These are phyloP conservation scores for Thalassoma bifasciatum DNA, from an alignment of 2,113 vertebrate genomes.

Conservation along the genomic window DNA sequence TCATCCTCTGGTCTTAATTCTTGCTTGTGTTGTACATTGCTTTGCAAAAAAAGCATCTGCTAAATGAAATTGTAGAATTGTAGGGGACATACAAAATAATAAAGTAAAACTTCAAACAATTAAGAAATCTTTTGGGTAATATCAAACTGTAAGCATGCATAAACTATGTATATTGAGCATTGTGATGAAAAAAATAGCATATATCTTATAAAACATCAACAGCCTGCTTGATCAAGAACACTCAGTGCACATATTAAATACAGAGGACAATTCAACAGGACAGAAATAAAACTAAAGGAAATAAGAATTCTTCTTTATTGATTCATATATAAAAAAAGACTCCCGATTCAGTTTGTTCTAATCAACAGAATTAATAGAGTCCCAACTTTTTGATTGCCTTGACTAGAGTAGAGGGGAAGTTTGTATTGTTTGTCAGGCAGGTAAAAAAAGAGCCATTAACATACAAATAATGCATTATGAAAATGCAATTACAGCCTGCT, in stretches of 20 bases:
- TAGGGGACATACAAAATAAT: too few relatives aligned
- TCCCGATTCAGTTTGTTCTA: conserved; percentile 13
- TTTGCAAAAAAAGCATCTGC: too few relatives aligned
- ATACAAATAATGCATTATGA: conserved; percentile 63
- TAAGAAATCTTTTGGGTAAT: too few relatives aligned
- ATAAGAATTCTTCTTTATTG: not conserved
- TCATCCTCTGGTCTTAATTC: too few relatives aligned
- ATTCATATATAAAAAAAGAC: not conserved
- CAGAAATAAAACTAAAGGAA: not conserved
- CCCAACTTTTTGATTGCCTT: conserved; percentile 1
- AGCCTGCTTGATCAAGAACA: not conserved
- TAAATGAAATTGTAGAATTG: too few relatives aligned
- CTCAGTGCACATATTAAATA: not conserved
- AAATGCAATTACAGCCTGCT: conserved; percentile 77
- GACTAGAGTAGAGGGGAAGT: not conserved
- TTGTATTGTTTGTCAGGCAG: conserved; percentile 39
- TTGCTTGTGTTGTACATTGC: too few relatives aligned
- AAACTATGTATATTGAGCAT: too few relatives aligned
- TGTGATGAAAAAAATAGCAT: too few relatives aligned
- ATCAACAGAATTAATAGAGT: conserved; percentile 26
- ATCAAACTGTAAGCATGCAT: too few relatives aligned
- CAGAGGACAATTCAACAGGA: not conserved
- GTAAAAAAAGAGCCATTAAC: conserved; percentile 66
- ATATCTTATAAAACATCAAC: not conserved
- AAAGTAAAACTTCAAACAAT: too few relatives aligned